Base-by-base conservation (phyloP, 2,113 vertebrate genomes). In the Bubo blakistoni region DNA sequence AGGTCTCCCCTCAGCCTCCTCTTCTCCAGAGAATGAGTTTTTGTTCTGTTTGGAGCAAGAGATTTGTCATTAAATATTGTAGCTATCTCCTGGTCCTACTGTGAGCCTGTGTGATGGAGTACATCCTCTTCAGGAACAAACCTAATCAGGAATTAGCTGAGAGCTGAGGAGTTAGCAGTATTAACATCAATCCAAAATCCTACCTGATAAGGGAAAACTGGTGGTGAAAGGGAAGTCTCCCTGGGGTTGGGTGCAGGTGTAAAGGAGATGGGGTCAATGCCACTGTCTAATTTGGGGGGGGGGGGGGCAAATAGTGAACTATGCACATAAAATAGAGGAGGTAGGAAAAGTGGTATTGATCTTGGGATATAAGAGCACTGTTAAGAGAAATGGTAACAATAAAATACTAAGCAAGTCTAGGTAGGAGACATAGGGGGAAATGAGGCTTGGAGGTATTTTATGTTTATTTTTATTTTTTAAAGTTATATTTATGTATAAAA, bases 51-150 rank as follows among this genome's bases (percentile, higher is more conserved):
- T 38, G 38, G 57, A 65, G 40, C 17, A 24, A 36, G 34, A 63
- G 17, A 32, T 24, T 30, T 70, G 38, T 44, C 10, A 12, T 24
- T 27, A 71, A 55, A 46, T 51, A 9, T 5, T 19, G n/a, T 8
- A 32, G 40, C 19, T 57, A 13, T 24, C 44, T 59, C 26, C n/a
- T 38, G 24, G 32, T 40, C 27, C 25, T 55, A 22, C 9, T 3
- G 3, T 52, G 47, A 81, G 16, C 22, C 40, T 0, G 0, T 0
- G 9, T 32, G 29, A 19, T 21, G 63, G 58, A 46, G 36, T 9
- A 29, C 3, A 1, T 40, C 26, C 19, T 47, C 36, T 47, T 36
- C 12, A 18, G 47, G 16, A 18, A 34, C 36, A 55, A n/a, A 59
- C 8, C 1, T 42, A 42, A 2, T 16, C 10, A 24, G 57, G 27